Evolutionary conservation across 2,888 invertebrate genomes (phyloP), one percentile per base, ranked within the genome.

Genomic region (Geotrupes spiniger): DNA sequence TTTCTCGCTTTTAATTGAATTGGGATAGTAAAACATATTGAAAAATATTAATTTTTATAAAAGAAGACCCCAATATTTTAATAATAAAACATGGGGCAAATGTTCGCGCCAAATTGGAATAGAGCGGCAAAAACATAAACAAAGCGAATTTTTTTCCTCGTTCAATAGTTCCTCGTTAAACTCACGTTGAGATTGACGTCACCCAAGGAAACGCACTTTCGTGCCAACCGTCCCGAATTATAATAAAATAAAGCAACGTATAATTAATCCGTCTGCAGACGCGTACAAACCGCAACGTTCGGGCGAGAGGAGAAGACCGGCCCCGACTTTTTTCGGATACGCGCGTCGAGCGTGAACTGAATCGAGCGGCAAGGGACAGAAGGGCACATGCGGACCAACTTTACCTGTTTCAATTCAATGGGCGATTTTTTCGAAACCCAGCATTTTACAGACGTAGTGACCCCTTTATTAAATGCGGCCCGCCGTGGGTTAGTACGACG

Each of bases 371-470:
- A 33, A 33, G 14, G 33, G 12, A 33, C 33, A 12, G 15, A 33
- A 29, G 31, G 33, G 33, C 14, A 21, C 6, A 21, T 12, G 33
- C 12, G 28, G 26, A 40, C 39, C 42, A 26, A 12, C 42, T 28
- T 57, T 70, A 71, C 70, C 70, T 69, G 70, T 70, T 71, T 61
- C 50, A 46, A 65, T 66, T 65, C 58, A 70, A 65, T 44, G 48
- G 56, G 57, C 21, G 56, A 43, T 44, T 59, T 68, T 68, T 68
- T 64, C 60, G 62, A 58, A 60, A 59, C 57, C 53, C 54, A 54
- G 49, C 67, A 66, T 69, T 70, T 70, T 68, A 64, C 69, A 69
- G 68, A 69, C 69, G 44, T 48, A 59, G 53, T 66, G 69, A 68
- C 69, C 69, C 68, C 63, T 60, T 59, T 58, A 21, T 14, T 21